A percentile compares a stretch with the other conserved stretches of the same genome.
These are phyloP conservation scores for Sus cebifrons DNA, from an alignment of 2,797 vertebrate genomes.

Conservation along the genomic window DNA sequence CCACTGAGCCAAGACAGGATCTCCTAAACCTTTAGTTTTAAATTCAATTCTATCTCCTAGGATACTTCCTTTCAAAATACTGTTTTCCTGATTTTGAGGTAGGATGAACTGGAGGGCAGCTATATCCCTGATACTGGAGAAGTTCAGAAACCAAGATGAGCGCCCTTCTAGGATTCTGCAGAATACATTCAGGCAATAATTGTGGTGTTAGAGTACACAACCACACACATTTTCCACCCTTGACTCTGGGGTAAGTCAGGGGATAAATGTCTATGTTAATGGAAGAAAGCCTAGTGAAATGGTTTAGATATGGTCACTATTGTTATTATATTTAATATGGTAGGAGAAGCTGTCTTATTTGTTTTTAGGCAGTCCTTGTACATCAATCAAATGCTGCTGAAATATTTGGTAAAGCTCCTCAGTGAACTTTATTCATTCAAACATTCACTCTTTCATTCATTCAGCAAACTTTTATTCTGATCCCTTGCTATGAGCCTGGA, in stretches of 20 bases:
- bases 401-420: neutral
- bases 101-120: neutral
- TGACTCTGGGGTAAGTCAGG: neutral
- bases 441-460: neutral
- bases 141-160: neutral
- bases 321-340: neutral
- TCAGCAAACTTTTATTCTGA: neutral
- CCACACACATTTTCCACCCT: neutral
- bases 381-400: slow-evolving; percentile 1
- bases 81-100: neutral
- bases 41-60: neutral
- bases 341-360: neutral
- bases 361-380: neutral
- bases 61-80: neutral
- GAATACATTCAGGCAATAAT: neutral
- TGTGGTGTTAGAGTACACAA: neutral
- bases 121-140: neutral
- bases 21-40: neutral
- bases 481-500: neutral
- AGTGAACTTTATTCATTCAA: neutral
- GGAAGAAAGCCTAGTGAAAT: neutral
- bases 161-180: neutral
- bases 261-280: neutral
- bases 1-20: no score
- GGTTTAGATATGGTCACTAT: neutral